Base-by-base conservation (phyloP, 2,888 invertebrate species). In the Serripes groenlandicus region DNA sequence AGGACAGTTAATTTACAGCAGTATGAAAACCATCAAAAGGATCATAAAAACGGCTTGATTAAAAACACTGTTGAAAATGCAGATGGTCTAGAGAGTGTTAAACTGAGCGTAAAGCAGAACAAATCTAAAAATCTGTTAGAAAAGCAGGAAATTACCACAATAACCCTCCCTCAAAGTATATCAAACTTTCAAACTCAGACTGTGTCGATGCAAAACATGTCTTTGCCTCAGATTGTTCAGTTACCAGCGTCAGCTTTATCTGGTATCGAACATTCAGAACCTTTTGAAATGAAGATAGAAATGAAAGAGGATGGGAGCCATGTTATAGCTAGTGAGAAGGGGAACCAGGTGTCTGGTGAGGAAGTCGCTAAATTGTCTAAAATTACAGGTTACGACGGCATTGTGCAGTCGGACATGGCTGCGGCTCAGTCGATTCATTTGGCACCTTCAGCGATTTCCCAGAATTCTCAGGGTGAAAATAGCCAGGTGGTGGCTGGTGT, bases 1-100 rank as follows among this genome's bases (percentile, higher is more conserved):
- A 82, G 96, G 88, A 96, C 97, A 0, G 95, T 97, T 64, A 97
- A 95, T 93, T 96, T 96, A 93, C 96, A 96, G 23, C 96, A 96
- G 91, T 96, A 96, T 88, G 93, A 95, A 23, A 95, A 95, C 69
- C 96, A 96, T 90, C 88, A 96, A 42, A 94, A 95, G 72, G 95
- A 96, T 88, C 96, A 96, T 89, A 95, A 95, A 89, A 95, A 95
- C 83, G 96, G 96, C 34, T 88, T 93, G 49, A 87, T 94, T 11
- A 60, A 80, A 26, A 66, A 80, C 30, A 64, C 71, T 4, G 69
- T 68, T 2, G 81, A 81, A 58, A 32, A 71, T 26, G 76, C 82
- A 42, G 69, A 66, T n/a, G 28, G 69, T 1, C 52, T 35, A 60
- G 26, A 11, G 30, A 52, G 23, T n/a, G 62, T 7, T 23, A 75